Conservation (phyloP, 2,797 vertebrate genomes). For the Crenuchus spilurus region DNA sequence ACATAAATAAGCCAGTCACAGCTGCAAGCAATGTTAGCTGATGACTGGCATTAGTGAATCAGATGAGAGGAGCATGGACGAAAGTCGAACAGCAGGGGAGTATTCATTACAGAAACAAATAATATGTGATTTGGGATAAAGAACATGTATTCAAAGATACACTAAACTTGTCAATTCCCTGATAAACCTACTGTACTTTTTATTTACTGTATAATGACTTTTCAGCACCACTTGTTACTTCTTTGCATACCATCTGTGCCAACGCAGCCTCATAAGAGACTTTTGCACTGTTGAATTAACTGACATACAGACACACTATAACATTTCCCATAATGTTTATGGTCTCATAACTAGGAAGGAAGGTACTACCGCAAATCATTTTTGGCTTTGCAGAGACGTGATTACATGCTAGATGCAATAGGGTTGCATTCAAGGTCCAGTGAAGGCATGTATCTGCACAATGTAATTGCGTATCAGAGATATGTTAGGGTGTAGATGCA, state of each 20-base stretch:
- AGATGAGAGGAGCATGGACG: too few relatives aligned
- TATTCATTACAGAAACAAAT: too few relatives aligned
- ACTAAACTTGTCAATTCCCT: constrained; percentile 3
- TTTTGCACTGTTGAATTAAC: not conserved
- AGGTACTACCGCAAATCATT: not conserved
- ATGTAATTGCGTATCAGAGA: constrained; percentile 20
- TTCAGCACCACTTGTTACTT: not conserved
- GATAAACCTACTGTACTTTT: not conserved
- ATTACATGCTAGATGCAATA: constrained; percentile 17
- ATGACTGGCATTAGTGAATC: too few relatives aligned
- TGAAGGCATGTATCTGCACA: not conserved
- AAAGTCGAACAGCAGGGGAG: too few relatives aligned
- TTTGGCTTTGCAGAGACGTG: not conserved
- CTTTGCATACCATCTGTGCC: constrained; percentile 8
- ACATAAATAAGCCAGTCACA: too few relatives aligned
- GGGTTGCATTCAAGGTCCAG: constrained; percentile 1
- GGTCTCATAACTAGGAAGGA: constrained; percentile 39
- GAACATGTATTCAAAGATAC: too few relatives aligned
- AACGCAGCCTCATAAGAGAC: constrained; percentile 14
- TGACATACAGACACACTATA: constrained; percentile 5
- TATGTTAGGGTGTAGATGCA: constrained; percentile 10
- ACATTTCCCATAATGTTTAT: constrained; percentile 14
- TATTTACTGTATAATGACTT: not conserved
- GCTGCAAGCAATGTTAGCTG: too few relatives aligned
- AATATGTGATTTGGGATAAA: too few relatives aligned